Evolutionary conservation across 2,888 invertebrate genomes (phyloP), one percentile per base, ranked within the genome.

Genomic region (Coelinius sp.): DNA sequence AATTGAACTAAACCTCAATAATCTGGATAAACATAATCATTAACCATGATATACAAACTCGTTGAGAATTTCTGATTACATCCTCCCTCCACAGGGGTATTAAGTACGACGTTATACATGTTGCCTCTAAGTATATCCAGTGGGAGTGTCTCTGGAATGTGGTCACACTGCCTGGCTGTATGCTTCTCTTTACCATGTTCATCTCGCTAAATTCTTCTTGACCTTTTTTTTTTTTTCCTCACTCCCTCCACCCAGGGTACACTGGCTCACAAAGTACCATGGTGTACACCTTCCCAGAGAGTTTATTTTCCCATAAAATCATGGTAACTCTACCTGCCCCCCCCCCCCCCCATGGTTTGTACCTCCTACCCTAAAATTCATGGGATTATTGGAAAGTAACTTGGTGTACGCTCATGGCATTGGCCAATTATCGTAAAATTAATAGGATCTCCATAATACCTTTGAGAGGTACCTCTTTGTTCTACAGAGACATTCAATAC

Each of bases 121-220:
- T 10, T 25, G 68, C 27, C 71, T 72, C 63, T 68, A 53, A 68
- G 68, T 49, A 72, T 72, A 68, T 53, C 49, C 63, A 56, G 82
- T 81, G 81, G 83, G 81, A 83, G 82, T 82, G 83, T 80, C 82
- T 78, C 77, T 81, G 84, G 84, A 84, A 84, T 84, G 84, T 82
- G 83, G 83, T 82, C 81, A 81, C 77, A 80, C 80, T 78, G 75
- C 78, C 75, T 77, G 80, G 68, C 41, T 78, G 77, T 77, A 79
- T 76, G 75, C 78, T 79, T 81, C 79, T 79, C 78, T 78, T 80
- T 80, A 76, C 76, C 76, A 74, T 76, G 75, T 76, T 78, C 76
- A 76, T 78, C 76, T 77, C 76, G 77, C 77, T 70, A 78, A 78
- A 78, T 74, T 74, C 70, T 70, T 68, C 27, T 49, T 35, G 22